Base-by-base conservation (phyloP, 2,888 invertebrate genomes). In the Tortricodes alternella region DNA sequence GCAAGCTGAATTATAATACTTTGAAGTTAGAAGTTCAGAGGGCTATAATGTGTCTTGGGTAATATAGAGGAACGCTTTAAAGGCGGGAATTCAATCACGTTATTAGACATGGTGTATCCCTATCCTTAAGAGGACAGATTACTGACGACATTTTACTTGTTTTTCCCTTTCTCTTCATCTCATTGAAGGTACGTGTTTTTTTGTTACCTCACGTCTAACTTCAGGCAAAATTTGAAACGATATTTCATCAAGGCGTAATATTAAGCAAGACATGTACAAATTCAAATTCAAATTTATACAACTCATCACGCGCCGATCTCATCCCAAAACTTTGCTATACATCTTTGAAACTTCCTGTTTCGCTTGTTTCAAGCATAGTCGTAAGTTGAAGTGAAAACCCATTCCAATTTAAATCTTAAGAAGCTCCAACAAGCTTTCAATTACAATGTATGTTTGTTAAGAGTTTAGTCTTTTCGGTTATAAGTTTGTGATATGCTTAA, bases 291-390 rank as follows among this genome's bases (percentile, higher is more conserved):
- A 49, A 53, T 39, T 38, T 43, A 55, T 49, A 34, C 48, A 48
- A 48, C 48, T 55, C 48, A 37, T 55, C 55, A 55, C 35, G 39
- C 34, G 19, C 39, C 46, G 46, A 53, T 53, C 39, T 49, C 34
- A 27, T 16, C 35, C 41, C 48, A 16, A 41, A 55, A 55, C 48
- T 55, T 49, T 11, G 19, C 27, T 52, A 43, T 51, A 41, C 46
- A 46, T 32, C 24, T 53, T 53, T 13, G 24, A 48, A 53, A 46
- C 53, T 53, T 39, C 34, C 34, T 34, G 24, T 24, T 55, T 35
- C 29, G 34, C 23, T 16, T 41, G 46, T 13, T 41, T 35, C 15
- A 29, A 29, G 11, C 5, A 0, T n/a, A 29, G 29, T n/a, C 29
- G 9, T 2, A 29, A 11, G 5, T 11, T 4, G 9, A 29, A 3